Evolutionary conservation across 2,113 vertebrate genomes (phyloP), one percentile per base, ranked within the genome.

Genomic region (Cercocebus atys): DNA sequence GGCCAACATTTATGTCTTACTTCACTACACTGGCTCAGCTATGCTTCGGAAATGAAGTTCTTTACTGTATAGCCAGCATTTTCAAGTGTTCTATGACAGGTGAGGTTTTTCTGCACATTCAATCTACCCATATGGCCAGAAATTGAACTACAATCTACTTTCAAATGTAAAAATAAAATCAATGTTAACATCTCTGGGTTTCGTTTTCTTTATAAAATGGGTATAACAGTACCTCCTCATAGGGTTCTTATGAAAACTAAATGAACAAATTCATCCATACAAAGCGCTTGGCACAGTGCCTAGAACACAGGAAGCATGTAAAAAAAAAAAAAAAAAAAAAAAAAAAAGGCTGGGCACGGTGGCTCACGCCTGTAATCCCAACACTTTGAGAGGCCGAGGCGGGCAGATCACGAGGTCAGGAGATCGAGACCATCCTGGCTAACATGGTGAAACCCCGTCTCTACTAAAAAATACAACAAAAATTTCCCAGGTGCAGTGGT

Each of bases 111-210:
- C 40, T 52, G 38, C 32, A 88, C 5, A 57, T 57, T 85, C 45
- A 47, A 66, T 38, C 68, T 91, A 88, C 43, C 59, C n/a, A 40
- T 13, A 57, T 81, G 78, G 64, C 35, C 79, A 96, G 61, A 89
- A 94, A 89, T 10, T n/a, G 2, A 95, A 96, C 43, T 80, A 52
- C 22, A 87, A 43, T 52, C 57, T 90, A 50, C 81, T 91, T 91
- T 78, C 52, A 81, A 96, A 95, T 86, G 38, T 57, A 86, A 90
- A 92, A 90, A 90, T 87, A 92, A 96, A 92, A 95, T 90, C 55
- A 84, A 78, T 52, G 8, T 80, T 80, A 96, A 72, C 72, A 92
- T 64, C 30, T 93, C 66, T 76, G 94, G 79, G 83, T 94, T 81
- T 90, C 80, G 43, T 92, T 84, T 89, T 84, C 70, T 92, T 96